These are phyloP conservation scores for Prosapia bicincta DNA, from an alignment of 2,888 invertebrate species.

Conservation along the genomic window DNA sequence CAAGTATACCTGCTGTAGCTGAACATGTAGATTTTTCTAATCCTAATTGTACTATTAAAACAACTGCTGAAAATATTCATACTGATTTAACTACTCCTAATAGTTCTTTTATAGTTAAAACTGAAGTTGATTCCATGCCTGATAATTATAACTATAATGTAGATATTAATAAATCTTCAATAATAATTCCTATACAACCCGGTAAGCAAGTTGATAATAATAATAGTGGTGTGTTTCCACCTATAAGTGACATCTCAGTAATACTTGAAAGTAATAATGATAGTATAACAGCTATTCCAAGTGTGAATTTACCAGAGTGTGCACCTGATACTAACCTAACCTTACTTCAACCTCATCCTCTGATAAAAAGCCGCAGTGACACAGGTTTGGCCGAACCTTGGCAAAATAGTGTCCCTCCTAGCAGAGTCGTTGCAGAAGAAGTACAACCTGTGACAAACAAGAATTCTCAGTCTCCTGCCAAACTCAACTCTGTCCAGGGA, in stretches of 20 bases:
- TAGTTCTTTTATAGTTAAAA: background rate
- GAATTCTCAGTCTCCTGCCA: slow-evolving; percentile 56
- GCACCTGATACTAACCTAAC: slow-evolving; percentile 12
- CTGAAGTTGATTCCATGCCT: background rate
- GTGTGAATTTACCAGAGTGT: slow-evolving; percentile 4
- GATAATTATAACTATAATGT: background rate
- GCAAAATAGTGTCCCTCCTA: slow-evolving; percentile 20
- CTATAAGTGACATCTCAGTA: background rate
- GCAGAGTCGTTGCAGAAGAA: slow-evolving; percentile 20
- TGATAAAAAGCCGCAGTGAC: slow-evolving; percentile 28
- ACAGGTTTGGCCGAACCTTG: slow-evolving; percentile 21
- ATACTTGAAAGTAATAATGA: background rate
- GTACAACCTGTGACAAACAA: slow-evolving; percentile 53
- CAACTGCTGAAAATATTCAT: background rate
- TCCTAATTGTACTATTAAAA: no score
- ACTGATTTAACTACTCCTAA: background rate
- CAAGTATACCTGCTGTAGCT: no score
- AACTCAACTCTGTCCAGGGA: slow-evolving; percentile 46
- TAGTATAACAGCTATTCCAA: slow-evolving; percentile 6
- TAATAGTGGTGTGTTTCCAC: background rate
- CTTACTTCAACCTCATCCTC: slow-evolving; percentile 18
- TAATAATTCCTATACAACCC: background rate
- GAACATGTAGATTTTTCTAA: background rate
- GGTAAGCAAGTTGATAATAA: background rate
- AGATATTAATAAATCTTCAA: background rate